Evolutionary conservation across 2,113 vertebrate genomes (phyloP).

Genomic region (Corythoichthys haematopterus): DNA sequence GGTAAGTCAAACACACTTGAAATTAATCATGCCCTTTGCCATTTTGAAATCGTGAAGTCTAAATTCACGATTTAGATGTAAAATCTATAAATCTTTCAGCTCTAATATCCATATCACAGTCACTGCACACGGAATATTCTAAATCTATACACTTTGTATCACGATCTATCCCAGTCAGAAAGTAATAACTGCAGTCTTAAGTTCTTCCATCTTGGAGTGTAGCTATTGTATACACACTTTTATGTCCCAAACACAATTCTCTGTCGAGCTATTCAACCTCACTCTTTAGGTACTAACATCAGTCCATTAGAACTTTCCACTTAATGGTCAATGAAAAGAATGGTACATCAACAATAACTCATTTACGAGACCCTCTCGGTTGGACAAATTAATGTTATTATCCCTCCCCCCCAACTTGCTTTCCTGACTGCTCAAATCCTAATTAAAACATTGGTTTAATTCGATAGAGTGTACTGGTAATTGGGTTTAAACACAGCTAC

Average conservation of each 20-base stretch:
- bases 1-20: no score
- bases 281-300: not conserved
- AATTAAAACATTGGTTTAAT: slow-evolving; percentile 73
- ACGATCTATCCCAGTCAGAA: not conserved
- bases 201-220: no score
- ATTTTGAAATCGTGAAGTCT: no score
- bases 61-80: no score
- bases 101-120: not conserved
- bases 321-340: not conserved
- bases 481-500: slow-evolving; percentile 65
- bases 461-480: slow-evolving; percentile 58
- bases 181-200: not conserved
- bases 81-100: not conserved
- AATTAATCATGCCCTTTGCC: no score
- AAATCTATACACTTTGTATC: not conserved
- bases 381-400: slow-evolving; percentile 58
- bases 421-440: slow-evolving; percentile 60
- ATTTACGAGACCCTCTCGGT: slow-evolving; percentile 25
- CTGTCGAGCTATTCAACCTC: not conserved
- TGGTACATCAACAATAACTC: slow-evolving; percentile 21
- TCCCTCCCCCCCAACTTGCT: slow-evolving; percentile 23
- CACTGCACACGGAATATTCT: not conserved
- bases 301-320: not conserved
- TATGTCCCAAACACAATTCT: not conserved
- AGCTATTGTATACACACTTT: not conserved